Evolutionary conservation across 1,140 invertebrate species (phyloP).

Genomic region (Rhizoglyphus robini): DNA sequence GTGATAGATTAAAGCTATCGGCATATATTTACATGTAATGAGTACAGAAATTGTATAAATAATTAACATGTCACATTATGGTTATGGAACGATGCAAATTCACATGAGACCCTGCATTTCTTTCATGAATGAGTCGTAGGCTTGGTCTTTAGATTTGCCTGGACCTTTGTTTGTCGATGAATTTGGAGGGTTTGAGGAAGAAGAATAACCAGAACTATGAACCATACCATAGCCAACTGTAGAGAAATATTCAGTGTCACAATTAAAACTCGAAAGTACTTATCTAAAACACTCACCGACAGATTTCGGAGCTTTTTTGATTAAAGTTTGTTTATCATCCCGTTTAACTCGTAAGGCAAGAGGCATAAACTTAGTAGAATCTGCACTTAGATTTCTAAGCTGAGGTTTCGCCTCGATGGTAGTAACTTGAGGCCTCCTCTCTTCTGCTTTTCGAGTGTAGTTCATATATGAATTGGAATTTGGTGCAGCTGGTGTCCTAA

Average conservation of each 20-base stretch:
- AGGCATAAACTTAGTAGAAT: slow-evolving; percentile 87
- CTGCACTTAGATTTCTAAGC: slow-evolving; percentile 79
- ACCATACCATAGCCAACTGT: not conserved
- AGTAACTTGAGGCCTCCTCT: slow-evolving; percentile 35
- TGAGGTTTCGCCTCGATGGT: slow-evolving; percentile 88
- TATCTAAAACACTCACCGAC: not conserved
- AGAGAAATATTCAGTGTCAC: not conserved
- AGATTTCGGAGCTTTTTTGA: not conserved
- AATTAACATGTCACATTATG: too few relatives aligned
- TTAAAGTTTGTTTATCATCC: slow-evolving; percentile 42
- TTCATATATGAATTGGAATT: not conserved
- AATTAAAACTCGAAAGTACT: not conserved
- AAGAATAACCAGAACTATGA: not conserved
- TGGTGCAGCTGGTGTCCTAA: not conserved
- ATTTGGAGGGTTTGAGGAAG: not conserved
- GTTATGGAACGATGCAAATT: too few relatives aligned
- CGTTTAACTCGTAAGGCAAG: slow-evolving; percentile 76
- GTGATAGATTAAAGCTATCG: too few relatives aligned
- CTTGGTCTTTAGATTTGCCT: slow-evolving; percentile 78
- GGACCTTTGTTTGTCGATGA: slow-evolving; percentile 1
- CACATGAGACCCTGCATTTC: slow-evolving; percentile 82
- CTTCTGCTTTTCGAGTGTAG: slow-evolving; percentile 19
- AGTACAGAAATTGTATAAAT: too few relatives aligned
- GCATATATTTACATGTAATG: too few relatives aligned
- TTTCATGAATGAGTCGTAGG: slow-evolving; percentile 94